Evolutionary conservation across 2,113 vertebrate species (phyloP).

Genomic region (Otolemur garnettii): DNA sequence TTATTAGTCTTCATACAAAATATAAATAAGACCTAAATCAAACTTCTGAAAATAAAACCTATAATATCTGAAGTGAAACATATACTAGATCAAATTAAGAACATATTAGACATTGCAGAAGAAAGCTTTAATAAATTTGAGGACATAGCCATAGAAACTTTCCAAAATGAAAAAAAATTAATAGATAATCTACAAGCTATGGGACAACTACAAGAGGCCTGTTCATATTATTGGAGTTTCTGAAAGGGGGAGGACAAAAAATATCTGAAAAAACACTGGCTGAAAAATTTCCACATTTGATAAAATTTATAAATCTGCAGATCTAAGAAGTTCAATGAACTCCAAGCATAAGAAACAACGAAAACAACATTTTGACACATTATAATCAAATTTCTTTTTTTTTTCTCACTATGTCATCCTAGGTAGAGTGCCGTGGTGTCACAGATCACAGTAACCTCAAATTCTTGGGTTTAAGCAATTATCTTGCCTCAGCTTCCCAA

Average conservation of each 20-base stretch:
- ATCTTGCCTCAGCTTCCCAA: too few relatives aligned
- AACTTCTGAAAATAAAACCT: slow-evolving; percentile 56
- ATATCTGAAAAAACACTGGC: background rate
- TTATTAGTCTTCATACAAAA: background rate
- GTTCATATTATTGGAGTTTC: background rate
- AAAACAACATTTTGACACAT: background rate
- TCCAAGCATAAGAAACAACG: background rate
- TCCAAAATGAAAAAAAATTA: background rate
- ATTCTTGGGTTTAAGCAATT: too few relatives aligned
- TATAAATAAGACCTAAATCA: slow-evolving; percentile 11
- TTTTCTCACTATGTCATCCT: too few relatives aligned
- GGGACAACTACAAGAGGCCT: background rate
- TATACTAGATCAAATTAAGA: background rate
- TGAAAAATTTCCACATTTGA: slow-evolving; percentile 16
- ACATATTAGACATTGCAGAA: background rate
- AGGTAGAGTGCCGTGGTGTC: too few relatives aligned
- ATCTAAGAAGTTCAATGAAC: slow-evolving; percentile 39
- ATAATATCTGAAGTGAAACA: background rate
- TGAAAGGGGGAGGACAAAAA: background rate
- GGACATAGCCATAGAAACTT: slow-evolving; percentile 42
- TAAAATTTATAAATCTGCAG: slow-evolving; percentile 53
- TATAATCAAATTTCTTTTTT: slow-evolving; percentile 32
- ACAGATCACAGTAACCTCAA: too few relatives aligned
- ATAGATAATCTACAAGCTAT: background rate
- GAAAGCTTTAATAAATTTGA: slow-evolving; percentile 33